These are phyloP conservation scores for Atrichornis clamosus DNA, from an alignment of 2,113 vertebrate species.

Conservation along the genomic window DNA sequence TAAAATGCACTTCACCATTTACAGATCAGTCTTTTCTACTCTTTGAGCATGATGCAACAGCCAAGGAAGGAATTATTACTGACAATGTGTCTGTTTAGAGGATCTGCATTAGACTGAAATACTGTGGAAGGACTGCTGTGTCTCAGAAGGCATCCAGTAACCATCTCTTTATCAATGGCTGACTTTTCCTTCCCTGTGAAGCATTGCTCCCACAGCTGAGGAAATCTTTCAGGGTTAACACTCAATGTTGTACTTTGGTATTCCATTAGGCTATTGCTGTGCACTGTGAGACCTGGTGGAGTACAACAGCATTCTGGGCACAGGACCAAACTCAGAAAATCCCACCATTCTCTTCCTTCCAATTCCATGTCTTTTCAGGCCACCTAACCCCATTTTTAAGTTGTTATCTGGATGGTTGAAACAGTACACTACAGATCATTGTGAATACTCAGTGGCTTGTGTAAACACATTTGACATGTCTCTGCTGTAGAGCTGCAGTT, in stretches of 20 bases:
- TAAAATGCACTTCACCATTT: neutral
- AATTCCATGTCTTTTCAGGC: slow-evolving; percentile 19
- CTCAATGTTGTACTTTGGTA: neutral
- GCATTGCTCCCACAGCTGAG: neutral
- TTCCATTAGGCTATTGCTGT: neutral
- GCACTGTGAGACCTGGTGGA: neutral
- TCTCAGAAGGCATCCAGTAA: neutral
- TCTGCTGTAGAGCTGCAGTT: neutral
- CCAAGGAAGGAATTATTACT: neutral
- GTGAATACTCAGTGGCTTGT: slow-evolving; percentile 61
- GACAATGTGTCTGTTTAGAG: neutral
- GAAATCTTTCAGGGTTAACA: neutral
- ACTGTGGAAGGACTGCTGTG: neutral
- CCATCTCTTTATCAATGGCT: neutral
- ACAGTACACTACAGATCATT: slow-evolving; percentile 48
- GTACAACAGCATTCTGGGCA: neutral
- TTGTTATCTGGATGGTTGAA: slow-evolving; percentile 53
- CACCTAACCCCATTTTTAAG: slow-evolving; percentile 27
- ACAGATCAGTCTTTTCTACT: neutral
- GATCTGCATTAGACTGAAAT: neutral
- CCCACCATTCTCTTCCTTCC: slow-evolving; percentile 13
- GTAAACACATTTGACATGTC: slow-evolving; percentile 29
- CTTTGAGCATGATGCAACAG: neutral
- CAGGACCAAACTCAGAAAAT: slow-evolving; percentile 18
- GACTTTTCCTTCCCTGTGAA: neutral